Evolutionary conservation across 2,113 vertebrate species (phyloP).

Genomic region (Pleuronectes platessa): DNA sequence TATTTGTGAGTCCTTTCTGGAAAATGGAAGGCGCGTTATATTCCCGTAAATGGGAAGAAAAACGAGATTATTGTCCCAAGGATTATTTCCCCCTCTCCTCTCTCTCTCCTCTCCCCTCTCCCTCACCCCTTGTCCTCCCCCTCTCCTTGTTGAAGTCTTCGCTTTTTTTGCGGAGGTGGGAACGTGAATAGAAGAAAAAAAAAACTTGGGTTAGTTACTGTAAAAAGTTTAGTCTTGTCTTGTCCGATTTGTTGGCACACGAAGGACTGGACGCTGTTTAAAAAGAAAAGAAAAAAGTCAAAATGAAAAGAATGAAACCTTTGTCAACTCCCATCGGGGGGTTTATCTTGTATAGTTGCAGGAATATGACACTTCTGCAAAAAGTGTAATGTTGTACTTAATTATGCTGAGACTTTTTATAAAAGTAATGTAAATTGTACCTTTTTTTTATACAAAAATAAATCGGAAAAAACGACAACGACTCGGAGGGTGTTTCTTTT

Average conservation of each 20-base stretch:
- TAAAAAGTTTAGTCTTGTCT: constrained; percentile 88
- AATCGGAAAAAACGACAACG: constrained; percentile 92
- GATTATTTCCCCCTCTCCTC: constrained; percentile 49
- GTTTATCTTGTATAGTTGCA: constrained; percentile 98
- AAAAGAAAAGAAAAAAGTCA: constrained; percentile 79
- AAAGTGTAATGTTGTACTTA: constrained; percentile 98
- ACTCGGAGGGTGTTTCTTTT: constrained; percentile 77
- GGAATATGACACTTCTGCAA: constrained; percentile 92
- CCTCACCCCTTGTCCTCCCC: neutral
- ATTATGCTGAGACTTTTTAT: constrained; percentile 99
- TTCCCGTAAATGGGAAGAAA: constrained; percentile 90
- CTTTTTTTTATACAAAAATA: constrained; percentile 98
- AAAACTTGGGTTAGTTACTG: constrained; percentile 91
- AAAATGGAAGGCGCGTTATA: constrained; percentile 94
- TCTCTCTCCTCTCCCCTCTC: too few relatives aligned
- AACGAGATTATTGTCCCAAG: constrained; percentile 77
- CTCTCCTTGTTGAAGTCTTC: constrained; percentile 86
- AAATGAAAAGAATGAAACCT: constrained; percentile 84
- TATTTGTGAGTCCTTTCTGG: constrained; percentile 90
- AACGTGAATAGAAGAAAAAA: constrained; percentile 87
- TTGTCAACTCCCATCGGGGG: constrained; percentile 92
- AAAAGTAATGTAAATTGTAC: constrained; percentile 99
- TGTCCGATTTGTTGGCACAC: constrained; percentile 90
- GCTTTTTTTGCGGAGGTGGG: constrained; percentile 93
- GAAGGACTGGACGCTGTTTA: constrained; percentile 92